Evolutionary conservation across 2,797 vertebrate genomes (phyloP).

Genomic region (Poeciliopsis infans): DNA sequence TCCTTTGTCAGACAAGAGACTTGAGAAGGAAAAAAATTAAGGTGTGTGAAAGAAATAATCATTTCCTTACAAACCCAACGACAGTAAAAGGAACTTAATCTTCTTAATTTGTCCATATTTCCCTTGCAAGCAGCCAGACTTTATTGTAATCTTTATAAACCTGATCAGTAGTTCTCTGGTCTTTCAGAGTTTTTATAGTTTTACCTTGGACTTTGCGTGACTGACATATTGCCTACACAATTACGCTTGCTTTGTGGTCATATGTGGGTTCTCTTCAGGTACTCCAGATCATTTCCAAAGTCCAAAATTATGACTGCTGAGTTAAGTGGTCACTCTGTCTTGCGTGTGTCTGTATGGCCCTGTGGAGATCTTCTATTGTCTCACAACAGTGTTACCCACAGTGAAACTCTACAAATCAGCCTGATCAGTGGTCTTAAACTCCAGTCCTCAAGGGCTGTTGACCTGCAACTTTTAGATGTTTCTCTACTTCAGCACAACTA

Average conservation of each 20-base stretch:
- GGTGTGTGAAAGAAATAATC: not conserved
- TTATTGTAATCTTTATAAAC: not conserved
- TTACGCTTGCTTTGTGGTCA: not conserved
- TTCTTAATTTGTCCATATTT: not conserved
- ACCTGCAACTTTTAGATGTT: too few relatives aligned
- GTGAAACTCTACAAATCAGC: too few relatives aligned
- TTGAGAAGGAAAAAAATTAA: not conserved
- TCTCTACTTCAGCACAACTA: too few relatives aligned
- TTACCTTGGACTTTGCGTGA: not conserved
- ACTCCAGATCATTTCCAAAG: not conserved
- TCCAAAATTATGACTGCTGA: not conserved
- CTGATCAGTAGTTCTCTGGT: not conserved
- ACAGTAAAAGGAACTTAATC: not conserved
- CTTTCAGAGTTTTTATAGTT: not conserved
- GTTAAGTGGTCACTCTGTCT: not conserved
- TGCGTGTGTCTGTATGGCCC: not conserved
- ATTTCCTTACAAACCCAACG: not conserved
- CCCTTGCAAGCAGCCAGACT: not conserved
- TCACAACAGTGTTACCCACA: too few relatives aligned
- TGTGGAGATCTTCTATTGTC: too few relatives aligned
- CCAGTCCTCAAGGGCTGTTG: too few relatives aligned
- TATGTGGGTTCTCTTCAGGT: not conserved
- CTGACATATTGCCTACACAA: not conserved
- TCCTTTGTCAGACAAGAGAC: not conserved
- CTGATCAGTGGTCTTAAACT: too few relatives aligned